Conservation (phyloP, 1,140 invertebrate genomes). For the Andricus grossulariae region DNA sequence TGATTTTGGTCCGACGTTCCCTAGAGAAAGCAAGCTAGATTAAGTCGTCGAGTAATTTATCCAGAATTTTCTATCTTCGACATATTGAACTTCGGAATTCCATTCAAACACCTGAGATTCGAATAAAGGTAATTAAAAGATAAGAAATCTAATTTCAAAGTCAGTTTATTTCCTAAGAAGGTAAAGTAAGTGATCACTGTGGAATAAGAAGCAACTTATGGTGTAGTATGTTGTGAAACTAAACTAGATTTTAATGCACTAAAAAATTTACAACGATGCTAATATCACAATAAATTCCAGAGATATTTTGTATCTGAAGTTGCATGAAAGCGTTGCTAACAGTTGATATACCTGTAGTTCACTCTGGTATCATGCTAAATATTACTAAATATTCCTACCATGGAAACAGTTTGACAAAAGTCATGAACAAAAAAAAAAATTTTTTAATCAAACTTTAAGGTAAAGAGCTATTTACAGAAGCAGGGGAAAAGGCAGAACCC, state of each 20-base stretch:
- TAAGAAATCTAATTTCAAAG: background rate
- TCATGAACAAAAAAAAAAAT: too few relatives aligned
- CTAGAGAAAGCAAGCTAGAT: constrained; percentile 58
- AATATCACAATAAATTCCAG: too few relatives aligned
- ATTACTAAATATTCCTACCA: too few relatives aligned
- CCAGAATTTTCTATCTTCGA: constrained; percentile 43
- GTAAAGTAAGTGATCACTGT: background rate
- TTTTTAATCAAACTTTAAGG: too few relatives aligned
- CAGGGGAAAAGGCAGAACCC: too few relatives aligned
- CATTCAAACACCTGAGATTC: background rate
- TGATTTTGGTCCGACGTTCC: constrained; percentile 55
- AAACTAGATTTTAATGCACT: constrained; percentile 16
- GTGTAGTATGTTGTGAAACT: background rate
- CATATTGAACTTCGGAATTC: constrained; percentile 41
- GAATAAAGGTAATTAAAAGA: too few relatives aligned
- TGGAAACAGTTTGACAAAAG: too few relatives aligned
- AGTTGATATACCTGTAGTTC: too few relatives aligned
- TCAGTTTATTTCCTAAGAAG: background rate
- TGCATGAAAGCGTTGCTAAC: too few relatives aligned
- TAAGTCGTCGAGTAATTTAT: constrained; percentile 56
- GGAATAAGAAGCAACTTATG: background rate
- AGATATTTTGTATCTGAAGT: too few relatives aligned
- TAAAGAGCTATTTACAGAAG: too few relatives aligned
- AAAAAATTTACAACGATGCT: background rate
- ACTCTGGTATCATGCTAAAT: too few relatives aligned